phyloP scores from a whole-genome alignment of 2,888 invertebrate genomes.

The Pandemis cinnamomeana region DNA sequence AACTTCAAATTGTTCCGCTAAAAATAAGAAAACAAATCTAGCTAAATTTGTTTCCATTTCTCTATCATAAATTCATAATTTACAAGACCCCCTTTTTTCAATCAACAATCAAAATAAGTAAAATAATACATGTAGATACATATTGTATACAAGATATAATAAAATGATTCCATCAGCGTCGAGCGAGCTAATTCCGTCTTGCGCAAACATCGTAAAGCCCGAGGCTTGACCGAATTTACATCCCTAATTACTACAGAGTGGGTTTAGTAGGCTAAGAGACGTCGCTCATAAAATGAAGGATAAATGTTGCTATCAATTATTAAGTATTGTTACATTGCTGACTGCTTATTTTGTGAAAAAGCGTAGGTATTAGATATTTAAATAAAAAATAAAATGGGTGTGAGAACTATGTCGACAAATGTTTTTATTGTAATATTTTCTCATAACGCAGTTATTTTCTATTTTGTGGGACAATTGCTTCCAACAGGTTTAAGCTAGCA shows the following conservation, averaged over 20 bases:
- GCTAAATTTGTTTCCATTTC: not conserved
- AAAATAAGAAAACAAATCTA: too few species aligned
- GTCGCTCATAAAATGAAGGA: conserved; percentile 12
- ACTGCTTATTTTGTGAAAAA: too few species aligned
- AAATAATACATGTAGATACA: too few species aligned
- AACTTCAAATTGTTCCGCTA: too few species aligned
- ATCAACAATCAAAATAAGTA: not conserved
- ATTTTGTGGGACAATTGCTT: too few species aligned
- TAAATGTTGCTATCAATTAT: not conserved
- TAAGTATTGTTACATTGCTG: too few species aligned
- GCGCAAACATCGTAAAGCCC: conserved; percentile 51
- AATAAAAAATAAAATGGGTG: too few species aligned
- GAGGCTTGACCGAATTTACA: conserved; percentile 61
- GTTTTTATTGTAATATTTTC: too few species aligned
- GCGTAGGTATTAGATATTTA: too few species aligned
- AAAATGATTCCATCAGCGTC: conserved; percentile 33
- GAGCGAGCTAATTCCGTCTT: conserved; percentile 44
- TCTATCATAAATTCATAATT: not conserved
- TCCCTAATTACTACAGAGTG: conserved; percentile 63
- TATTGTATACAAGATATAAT: conserved; percentile 33
- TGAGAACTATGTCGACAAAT: too few species aligned
- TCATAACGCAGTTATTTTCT: too few species aligned
- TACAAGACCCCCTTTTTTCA: not conserved
- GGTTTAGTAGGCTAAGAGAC: conserved; percentile 60
- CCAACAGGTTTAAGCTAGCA: too few species aligned